Conservation (phyloP, 2,888 invertebrate genomes). For the Cheilosia pagana region DNA sequence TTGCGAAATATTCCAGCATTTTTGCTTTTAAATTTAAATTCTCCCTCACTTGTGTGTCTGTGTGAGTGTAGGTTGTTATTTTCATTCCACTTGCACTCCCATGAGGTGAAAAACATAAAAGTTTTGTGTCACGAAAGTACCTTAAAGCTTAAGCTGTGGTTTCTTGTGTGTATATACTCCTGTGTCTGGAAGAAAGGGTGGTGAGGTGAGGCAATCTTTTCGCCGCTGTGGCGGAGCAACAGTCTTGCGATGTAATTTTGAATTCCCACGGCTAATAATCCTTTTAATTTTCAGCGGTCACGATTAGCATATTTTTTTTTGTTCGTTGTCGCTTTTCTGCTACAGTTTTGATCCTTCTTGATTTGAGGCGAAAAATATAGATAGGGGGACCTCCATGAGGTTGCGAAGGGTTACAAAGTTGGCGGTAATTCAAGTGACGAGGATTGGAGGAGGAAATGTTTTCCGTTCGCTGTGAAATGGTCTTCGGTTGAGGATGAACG, state of each 20-base stretch:
- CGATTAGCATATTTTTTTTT: slow-evolving; percentile 58
- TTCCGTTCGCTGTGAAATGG: slow-evolving; percentile 27
- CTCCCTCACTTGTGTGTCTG: slow-evolving; percentile 2
- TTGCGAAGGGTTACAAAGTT: slow-evolving; percentile 26
- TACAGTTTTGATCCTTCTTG: slow-evolving; percentile 36
- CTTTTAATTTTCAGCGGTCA: slow-evolving; percentile 64
- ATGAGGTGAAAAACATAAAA: slow-evolving; percentile 26
- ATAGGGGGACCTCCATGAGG: slow-evolving; percentile 1
- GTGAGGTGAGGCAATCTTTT: neutral
- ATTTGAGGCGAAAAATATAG: slow-evolving; percentile 28
- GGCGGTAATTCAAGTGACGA: neutral
- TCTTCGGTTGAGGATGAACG: slow-evolving; percentile 20
- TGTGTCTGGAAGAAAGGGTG: no score
- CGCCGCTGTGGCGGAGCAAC: slow-evolving; percentile 12
- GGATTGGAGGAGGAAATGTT: slow-evolving; percentile 17
- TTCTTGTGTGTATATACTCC: neutral
- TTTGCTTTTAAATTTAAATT: slow-evolving; percentile 45
- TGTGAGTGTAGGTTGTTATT: slow-evolving; percentile 5
- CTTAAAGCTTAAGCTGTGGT: slow-evolving; percentile 6
- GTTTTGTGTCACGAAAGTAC: slow-evolving; percentile 35
- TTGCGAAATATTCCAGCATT: slow-evolving; percentile 11
- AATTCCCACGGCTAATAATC: slow-evolving; percentile 59
- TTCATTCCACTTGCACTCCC: neutral
- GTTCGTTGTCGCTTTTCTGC: neutral
- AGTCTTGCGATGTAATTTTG: slow-evolving; percentile 48